phyloP scores from a whole-genome alignment of 2,888 invertebrate species.

The Lacanobia oleracea region DNA sequence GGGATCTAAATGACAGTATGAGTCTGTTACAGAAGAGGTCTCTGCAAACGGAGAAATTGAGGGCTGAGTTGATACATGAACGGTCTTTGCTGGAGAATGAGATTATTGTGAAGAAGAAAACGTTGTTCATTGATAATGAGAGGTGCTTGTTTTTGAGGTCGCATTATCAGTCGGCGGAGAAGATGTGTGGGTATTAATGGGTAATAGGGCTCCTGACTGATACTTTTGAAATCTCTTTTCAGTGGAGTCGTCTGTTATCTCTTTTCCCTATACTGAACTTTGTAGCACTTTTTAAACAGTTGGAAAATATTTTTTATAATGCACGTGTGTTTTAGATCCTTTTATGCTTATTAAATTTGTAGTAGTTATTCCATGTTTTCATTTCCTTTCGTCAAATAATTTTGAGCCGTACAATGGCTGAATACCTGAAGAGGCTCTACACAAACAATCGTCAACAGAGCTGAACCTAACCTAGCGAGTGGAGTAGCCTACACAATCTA shows the following conservation, averaged over 20 bases:
- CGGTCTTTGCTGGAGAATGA: conserved; percentile 84
- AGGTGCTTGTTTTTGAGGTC: conserved; percentile 85
- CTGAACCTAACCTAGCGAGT: no score
- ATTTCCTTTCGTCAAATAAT: background rate
- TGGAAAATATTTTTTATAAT: background rate
- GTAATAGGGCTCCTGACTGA: no score
- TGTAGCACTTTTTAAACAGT: background rate
- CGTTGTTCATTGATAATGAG: conserved; percentile 83
- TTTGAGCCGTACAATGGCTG: background rate
- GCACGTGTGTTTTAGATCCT: conserved; percentile 7
- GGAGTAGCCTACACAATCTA: no score
- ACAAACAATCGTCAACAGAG: background rate
- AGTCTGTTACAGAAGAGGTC: conserved; percentile 82
- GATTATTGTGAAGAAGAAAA: conserved; percentile 86
- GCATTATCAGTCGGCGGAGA: conserved; percentile 86
- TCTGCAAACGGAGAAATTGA: conserved; percentile 82
- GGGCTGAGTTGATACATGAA: conserved; percentile 84
- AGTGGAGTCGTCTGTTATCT: background rate
- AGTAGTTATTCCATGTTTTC: background rate
- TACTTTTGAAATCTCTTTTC: no score
- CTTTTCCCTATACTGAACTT: background rate
- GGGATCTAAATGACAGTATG: conserved; percentile 85
- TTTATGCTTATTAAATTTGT: background rate
- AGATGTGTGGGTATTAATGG: conserved; percentile 83
- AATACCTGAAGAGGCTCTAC: background rate